Percentiles rank a stretch among this genome's conserved stretches.
These are phyloP conservation scores for Turritopsis rubra DNA, from an alignment of 30 jellyfish, hydroid and myxozoan species.

Conservation along the genomic window DNA sequence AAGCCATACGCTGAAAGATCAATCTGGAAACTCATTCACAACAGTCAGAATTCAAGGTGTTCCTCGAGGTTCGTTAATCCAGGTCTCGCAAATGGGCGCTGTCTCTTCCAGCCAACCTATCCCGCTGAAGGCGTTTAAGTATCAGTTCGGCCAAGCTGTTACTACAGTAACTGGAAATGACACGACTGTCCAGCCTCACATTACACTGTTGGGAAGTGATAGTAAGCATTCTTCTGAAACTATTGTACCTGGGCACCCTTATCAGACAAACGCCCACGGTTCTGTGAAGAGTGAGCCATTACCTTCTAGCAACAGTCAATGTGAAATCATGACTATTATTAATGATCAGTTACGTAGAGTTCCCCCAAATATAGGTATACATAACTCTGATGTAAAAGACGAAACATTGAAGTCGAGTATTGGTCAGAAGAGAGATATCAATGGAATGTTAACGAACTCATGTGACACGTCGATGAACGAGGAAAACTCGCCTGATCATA, in stretches of 20 bases:
- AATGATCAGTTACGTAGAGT: conserved; percentile 9
- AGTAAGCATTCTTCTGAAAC: not conserved
- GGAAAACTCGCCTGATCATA: not conserved
- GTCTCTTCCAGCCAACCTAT: not conserved
- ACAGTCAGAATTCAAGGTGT: conserved; percentile 77
- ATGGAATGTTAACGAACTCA: not conserved
- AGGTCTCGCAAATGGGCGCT: not conserved
- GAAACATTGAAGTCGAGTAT: not conserved
- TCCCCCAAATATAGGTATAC: conserved; percentile 1
- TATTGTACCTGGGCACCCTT: not conserved
- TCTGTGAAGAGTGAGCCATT: not conserved
- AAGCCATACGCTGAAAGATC: conserved; percentile 10
- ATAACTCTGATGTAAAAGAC: not conserved
- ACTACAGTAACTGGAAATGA: not conserved
- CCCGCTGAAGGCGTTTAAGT: not conserved
- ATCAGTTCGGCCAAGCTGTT: not conserved
- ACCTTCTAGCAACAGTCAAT: not conserved
- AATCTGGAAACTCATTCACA: conserved; percentile 44
- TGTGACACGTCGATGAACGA: not conserved
- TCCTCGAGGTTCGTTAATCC: not conserved
- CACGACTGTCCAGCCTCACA: not conserved
- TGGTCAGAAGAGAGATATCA: not conserved
- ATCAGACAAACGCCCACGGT: not conserved
- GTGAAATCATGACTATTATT: conserved; percentile 5
- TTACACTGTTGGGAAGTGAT: not conserved